Base-by-base conservation (phyloP, 2,113 vertebrate genomes). In the Stomatorhinus ivindoensis region DNA sequence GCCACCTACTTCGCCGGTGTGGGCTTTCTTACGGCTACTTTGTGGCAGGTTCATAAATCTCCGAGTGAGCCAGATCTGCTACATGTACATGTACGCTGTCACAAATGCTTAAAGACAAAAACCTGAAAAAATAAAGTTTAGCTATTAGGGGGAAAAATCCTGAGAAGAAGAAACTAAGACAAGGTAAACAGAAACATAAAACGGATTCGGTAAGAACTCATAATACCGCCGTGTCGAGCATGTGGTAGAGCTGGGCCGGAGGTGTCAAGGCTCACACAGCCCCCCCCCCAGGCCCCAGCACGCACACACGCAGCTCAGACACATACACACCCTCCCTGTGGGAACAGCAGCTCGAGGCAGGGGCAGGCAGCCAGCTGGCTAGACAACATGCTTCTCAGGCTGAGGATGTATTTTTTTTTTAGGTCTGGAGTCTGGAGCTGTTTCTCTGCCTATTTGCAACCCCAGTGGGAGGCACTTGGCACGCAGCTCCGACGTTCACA, bases 351-450 rank as follows among this genome's bases (percentile, higher is more conserved):
- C 89, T 90, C 92, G 90, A 92, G 92, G 93, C 90, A 88, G 89
- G n/a, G 94, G 93, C 93, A 90, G 48, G 27, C 83, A 92, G 94
- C 95, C 95, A 96, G 93, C 93, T 95, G 95, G 94, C 94, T 92
- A 58, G 53, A 91, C 92, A 65, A 91, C 90, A 76, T 91, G 90
- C 92, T 94, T 90, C 94, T 93, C 89, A 94, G 92, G 88, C 93
- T 92, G 90, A 93, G 93, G 93, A 94, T 95, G 93, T 94, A 93
- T 93, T 92, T 91, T 85, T 94, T 94, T 93, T 93, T 93, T 92
- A 90, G 85, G 92, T 92, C 91, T 94, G 89, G 91, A 92, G 94
- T 95, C 92, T 94, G 92, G 93, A 92, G 80, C 89, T 90, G 91
- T 92, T 92, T 94, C 91, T 93, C 91, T 92, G 90, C 92, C 90